Percentiles rank a stretch among this genome's conserved stretches.
phyloP scores from a whole-genome alignment of 2,888 invertebrate genomes.

The Elegia similella region DNA sequence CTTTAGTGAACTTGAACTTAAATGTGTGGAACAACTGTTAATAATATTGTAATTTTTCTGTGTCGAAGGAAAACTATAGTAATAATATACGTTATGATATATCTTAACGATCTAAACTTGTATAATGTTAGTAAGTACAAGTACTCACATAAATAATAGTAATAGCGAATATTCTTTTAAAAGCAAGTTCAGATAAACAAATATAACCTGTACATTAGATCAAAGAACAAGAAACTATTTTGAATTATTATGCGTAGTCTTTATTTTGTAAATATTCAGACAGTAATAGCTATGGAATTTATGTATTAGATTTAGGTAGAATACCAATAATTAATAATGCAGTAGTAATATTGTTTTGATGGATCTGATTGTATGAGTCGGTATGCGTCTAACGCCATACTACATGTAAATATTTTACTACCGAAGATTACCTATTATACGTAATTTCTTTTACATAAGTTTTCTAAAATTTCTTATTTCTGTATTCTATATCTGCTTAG shows the following conservation, averaged over 20 bases:
- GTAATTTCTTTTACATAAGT: slow-evolving; percentile 11
- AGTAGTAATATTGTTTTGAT: background rate
- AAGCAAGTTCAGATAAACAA: slow-evolving; percentile 7
- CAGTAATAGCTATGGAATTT: background rate
- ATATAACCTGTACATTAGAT: slow-evolving; percentile 1
- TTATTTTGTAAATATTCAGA: slow-evolving; percentile 5
- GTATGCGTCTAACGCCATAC: slow-evolving; percentile 13
- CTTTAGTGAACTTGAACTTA: too few species aligned
- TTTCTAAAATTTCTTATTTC: background rate
- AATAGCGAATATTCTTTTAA: background rate
- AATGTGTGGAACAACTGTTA: too few species aligned
- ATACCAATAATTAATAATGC: background rate
- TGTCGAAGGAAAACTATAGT: too few species aligned
- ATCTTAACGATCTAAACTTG: too few species aligned
- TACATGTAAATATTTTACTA: slow-evolving; percentile 9
- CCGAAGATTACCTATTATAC: slow-evolving; percentile 17
- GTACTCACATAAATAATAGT: background rate
- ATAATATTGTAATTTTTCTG: too few species aligned
- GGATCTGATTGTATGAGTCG: background rate
- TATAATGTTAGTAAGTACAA: too few species aligned
- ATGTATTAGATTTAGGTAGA: background rate
- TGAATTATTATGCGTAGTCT: background rate
- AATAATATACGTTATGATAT: too few species aligned
- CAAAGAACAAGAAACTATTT: background rate
- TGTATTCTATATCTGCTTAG: too few species aligned